These are phyloP conservation scores for Microcebus griseorufus DNA, from an alignment of 2,113 vertebrate species.

Conservation along the genomic window DNA sequence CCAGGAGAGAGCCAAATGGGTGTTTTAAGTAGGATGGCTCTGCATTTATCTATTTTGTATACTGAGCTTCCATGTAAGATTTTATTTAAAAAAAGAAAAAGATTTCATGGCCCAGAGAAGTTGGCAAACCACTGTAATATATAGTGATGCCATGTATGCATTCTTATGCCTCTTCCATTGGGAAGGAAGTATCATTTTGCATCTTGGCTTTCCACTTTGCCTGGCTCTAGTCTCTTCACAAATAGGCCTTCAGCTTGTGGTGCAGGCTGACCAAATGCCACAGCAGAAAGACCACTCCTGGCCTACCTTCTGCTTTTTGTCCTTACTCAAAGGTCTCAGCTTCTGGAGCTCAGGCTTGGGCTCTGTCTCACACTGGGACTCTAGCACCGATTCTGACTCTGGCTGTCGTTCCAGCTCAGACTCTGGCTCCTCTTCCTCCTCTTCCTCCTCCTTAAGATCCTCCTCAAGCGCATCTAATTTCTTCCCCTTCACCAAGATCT, in stretches of 20 bases:
- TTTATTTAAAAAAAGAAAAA: background rate
- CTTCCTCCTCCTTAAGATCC: constrained; percentile 81
- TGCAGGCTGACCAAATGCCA: background rate
- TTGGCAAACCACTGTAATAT: background rate
- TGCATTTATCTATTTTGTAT: background rate
- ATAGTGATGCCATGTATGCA: background rate
- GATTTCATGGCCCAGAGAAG: background rate
- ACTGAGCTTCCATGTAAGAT: background rate
- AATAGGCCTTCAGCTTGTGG: background rate
- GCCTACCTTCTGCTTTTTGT: constrained; percentile 85
- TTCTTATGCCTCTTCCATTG: background rate
- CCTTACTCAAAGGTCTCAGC: constrained; percentile 70
- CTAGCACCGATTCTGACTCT: constrained; percentile 84
- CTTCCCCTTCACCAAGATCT: constrained; percentile 95
- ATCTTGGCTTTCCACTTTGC: background rate
- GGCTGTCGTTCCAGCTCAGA: constrained; percentile 81
- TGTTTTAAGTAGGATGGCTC: background rate
- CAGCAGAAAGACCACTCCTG: background rate
- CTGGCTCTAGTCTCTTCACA: background rate
- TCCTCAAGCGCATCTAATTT: constrained; percentile 87
- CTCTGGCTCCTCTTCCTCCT: constrained; percentile 82
- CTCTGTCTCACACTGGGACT: constrained; percentile 63
- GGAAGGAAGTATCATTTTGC: background rate
- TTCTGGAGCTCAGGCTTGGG: constrained; percentile 34
- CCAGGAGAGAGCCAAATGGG: background rate